Conservation (phyloP, 2,113 vertebrate species). For the Megaceryle maxima region DNA sequence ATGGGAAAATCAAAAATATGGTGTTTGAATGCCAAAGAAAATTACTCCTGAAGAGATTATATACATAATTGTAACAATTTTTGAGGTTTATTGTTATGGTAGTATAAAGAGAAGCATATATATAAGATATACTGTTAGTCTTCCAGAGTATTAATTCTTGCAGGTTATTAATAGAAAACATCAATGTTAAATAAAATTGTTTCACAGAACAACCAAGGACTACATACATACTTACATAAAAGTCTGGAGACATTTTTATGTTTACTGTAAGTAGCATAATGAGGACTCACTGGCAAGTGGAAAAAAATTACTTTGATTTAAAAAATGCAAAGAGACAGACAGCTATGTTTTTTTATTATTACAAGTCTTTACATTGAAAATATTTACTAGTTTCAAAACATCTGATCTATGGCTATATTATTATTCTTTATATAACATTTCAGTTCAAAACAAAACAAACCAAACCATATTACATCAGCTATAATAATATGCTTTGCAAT, state of each 20-base stretch:
- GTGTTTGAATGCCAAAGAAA: not conserved
- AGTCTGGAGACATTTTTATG: not conserved
- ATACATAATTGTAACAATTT: not conserved
- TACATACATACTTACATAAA: not conserved
- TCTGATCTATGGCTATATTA: not conserved
- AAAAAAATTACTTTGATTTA: not conserved
- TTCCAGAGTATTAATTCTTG: not conserved
- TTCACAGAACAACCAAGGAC: not conserved
- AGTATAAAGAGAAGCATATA: not conserved
- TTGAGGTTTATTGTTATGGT: not conserved
- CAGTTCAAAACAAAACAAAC: not conserved
- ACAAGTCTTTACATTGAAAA: not conserved
- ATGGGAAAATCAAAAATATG: not conserved
- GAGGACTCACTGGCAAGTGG: not conserved
- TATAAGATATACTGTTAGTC: not conserved
- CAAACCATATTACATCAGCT: not conserved
- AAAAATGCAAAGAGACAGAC: not conserved
- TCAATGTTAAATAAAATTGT: not conserved
- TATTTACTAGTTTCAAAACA: not conserved
- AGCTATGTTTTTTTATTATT: not conserved
- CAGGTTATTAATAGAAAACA: not conserved
- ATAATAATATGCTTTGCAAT: not conserved
- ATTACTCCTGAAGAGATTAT: not conserved
- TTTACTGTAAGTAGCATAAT: not conserved
- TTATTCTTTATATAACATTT: not conserved